phyloP scores from a whole-genome alignment of 2,888 invertebrate species.

The Drosophila sordidula region DNA sequence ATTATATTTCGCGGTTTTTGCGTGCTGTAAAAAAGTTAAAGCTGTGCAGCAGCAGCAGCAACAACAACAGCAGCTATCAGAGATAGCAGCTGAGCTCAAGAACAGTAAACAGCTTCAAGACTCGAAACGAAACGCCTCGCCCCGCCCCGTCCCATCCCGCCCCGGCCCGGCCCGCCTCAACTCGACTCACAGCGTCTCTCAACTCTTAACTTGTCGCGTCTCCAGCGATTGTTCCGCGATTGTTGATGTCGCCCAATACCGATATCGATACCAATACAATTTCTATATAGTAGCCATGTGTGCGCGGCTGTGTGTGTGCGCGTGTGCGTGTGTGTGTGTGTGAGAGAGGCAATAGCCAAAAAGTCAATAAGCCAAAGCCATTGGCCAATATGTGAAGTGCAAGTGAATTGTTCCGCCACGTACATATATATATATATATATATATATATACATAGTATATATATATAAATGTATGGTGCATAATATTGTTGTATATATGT shows the following conservation, averaged over 20 bases:
- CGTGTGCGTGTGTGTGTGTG: conserved; percentile 23
- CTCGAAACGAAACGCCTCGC: conserved; percentile 5
- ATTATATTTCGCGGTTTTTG: conserved; percentile 61
- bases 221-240: conserved; percentile 51
- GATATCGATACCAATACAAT: conserved; percentile 41
- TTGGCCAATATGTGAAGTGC: conserved; percentile 69
- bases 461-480: neutral
- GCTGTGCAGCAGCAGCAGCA: conserved; percentile 47
- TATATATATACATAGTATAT: conserved; percentile 1
- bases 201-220: conserved; percentile 4
- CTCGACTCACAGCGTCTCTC: conserved; percentile 4
- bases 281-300: conserved; percentile 18
- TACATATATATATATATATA: conserved; percentile 15
- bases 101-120: conserved; percentile 65
- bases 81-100: conserved; percentile 68
- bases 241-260: conserved; percentile 40
- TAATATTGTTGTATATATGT: conserved; percentile 1
- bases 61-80: conserved; percentile 16
- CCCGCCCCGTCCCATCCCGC: conserved; percentile 1
- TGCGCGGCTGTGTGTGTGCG: conserved; percentile 11
- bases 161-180: neutral
- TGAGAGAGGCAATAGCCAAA: conserved; percentile 32
- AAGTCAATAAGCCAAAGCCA: conserved; percentile 15
- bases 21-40: conserved; percentile 55
- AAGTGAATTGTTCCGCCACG: conserved; percentile 54